Base-by-base conservation (phyloP, 2,113 vertebrate species). In the Synchiropus splendidus region DNA sequence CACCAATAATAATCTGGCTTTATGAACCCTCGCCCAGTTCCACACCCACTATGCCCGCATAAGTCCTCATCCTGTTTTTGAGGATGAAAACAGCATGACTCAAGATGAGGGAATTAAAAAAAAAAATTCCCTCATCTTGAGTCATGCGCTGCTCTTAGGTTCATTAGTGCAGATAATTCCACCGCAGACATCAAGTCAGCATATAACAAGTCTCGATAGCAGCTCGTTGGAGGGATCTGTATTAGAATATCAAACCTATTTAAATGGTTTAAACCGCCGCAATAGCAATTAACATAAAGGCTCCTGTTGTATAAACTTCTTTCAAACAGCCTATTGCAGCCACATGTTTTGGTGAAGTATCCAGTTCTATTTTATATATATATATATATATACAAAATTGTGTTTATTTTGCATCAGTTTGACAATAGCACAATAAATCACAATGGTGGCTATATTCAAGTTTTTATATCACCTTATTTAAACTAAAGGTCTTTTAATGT, bases 121-220 rank as follows among this genome's bases (percentile, higher is more conserved):
- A n/a, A n/a, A 61, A 44, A 67, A 64, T 71, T 60, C 59, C 44
- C 66, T 42, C 54, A 53, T 65, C 51, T 63, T 77, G 71, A 78
- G 72, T 80, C 79, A 77, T 49, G 67, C 75, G 72, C 79, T 73
- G 55, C 4, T 58, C 56, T 75, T 69, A 62, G 75, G 62, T 82
- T 80, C 69, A 74, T 75, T 77, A 82, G 70, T 35, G 63, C 54
- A 54, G 63, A 70, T 77, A 52, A 75, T 70, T 78, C 53, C 56
- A 52, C 31, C 36, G 62, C 52, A 73, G 78, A 73, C 75, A 58
- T 63, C 36, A 3, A 60, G 75, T 72, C 61, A 63, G 56, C 47
- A 9, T 51, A 37, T 48, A 53, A 60, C 65, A 18, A 52, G 52
- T 79, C 72, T 55, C 39, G 0, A 32, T 33, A 39, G 74, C 70